These are phyloP conservation scores for Cyclura pinguis DNA, from an alignment of 2,797 vertebrate species.

Conservation along the genomic window DNA sequence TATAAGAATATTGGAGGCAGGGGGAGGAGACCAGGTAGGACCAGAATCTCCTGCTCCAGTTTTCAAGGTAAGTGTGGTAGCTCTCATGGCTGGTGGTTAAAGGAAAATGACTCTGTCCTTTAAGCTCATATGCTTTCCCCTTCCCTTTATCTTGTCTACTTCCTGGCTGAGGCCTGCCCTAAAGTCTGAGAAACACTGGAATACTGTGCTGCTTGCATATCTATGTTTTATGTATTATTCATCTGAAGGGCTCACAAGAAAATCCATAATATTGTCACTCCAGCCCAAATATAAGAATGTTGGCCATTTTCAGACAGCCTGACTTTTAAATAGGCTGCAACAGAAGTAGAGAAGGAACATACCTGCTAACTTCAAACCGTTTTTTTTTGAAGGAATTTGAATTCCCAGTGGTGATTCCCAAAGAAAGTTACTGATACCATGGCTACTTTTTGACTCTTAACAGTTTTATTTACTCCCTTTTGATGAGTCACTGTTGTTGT, in stretches of 20 bases:
- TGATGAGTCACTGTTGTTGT: neutral
- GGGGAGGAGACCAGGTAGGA: no score
- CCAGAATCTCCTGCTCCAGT: neutral
- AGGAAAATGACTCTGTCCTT: neutral
- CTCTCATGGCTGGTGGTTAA: neutral
- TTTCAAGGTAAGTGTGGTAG: neutral
- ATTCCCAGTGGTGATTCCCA: conserved; percentile 18
- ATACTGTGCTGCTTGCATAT: neutral
- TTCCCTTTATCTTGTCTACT: neutral
- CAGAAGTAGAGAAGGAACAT: neutral
- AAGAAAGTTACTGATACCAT: neutral
- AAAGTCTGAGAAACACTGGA: neutral
- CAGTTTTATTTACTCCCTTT: neutral
- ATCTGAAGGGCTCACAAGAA: conserved; percentile 1
- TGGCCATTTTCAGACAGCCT: neutral
- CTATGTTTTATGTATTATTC: neutral
- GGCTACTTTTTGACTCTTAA: neutral
- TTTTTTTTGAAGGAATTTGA: fast-evolving
- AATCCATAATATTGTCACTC: neutral
- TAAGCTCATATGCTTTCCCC: neutral
- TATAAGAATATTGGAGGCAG: neutral
- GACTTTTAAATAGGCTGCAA: neutral
- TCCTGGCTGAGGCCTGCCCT: neutral
- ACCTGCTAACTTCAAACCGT: neutral
- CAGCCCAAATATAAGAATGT: neutral